Base-by-base conservation (phyloP, 92 coral and sea anemone species). In the Desmophyllum pertusum region DNA sequence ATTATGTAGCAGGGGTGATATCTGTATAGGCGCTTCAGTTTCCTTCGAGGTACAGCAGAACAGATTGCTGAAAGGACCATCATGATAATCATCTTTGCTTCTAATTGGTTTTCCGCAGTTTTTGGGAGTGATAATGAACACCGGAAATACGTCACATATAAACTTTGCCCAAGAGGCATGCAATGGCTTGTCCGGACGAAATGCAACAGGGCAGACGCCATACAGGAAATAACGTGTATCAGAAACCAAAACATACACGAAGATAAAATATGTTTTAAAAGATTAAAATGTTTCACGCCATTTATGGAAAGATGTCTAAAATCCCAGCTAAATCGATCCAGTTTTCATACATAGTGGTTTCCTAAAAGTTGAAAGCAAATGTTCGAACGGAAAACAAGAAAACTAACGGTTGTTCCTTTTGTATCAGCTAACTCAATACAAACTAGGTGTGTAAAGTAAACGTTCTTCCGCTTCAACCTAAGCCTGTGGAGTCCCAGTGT, bases 111-210 rank as follows among this genome's bases (percentile, higher is more conserved):
- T 67, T 67, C 73, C 73, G 73, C 71, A 36, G 9, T 66, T 7
- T 61, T 8, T 17, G 41, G 19, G 70, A 69, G 73, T 18, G 73
- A 69, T 10, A 37, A 70, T 14, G 11, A 15, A 3, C 23, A 23
- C 75, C 75, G 75, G 75, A 70, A 70, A 13, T 27, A 41, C 75
- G 75, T 70, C 75, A 70, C 35, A 18, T 69, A 19, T 70, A n/a
- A n/a, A 52, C 75, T 67, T 70, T 41, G 75, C 75, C 48, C 41
- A 23, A 42, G 33, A 6, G 73, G 27, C 73, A 25, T n/a, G 53
- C 13, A 41, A 40, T 10, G 52, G 19, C 48, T 39, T 70, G 75
- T 25, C 18, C 50, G n/a, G 41, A 37, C 25, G n/a, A n/a, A n/a
- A 66, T 33, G 4, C 5, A 14, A 31, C 39, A 25, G 42, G 72